Evolutionary conservation across 2,888 invertebrate species (phyloP).

Genomic region (Cyrtodaria siliqua): DNA sequence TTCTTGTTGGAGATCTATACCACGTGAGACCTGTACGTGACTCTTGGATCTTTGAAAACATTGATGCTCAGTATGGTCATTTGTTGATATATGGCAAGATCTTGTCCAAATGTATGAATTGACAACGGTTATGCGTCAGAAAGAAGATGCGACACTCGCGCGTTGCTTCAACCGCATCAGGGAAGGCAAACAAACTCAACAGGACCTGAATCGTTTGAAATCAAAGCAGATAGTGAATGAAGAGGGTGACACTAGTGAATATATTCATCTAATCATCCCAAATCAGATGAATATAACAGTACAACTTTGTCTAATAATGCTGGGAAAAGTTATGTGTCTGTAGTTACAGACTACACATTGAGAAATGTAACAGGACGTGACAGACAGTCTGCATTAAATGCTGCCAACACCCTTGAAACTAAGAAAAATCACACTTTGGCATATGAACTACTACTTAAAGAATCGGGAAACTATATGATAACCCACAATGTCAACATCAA

Average conservation of each 20-base stretch:
- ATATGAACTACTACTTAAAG: slow-evolving; percentile 7
- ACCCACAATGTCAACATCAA: slow-evolving; percentile 15
- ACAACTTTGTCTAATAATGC: neutral
- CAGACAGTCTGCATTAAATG: neutral
- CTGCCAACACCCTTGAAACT: slow-evolving; percentile 3
- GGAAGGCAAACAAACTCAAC: slow-evolving; percentile 21
- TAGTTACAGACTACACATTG: slow-evolving; percentile 4
- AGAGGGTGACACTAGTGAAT: slow-evolving; percentile 1
- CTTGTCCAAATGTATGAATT: slow-evolving; percentile 15
- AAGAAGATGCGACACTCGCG: slow-evolving; percentile 22
- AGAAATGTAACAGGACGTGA: slow-evolving; percentile 8
- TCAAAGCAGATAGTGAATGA: neutral
- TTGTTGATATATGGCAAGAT: slow-evolving; percentile 3
- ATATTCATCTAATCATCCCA: slow-evolving; percentile 11
- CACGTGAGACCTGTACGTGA: slow-evolving; percentile 9
- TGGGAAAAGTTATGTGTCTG: slow-evolving; percentile 8
- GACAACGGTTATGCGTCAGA: slow-evolving; percentile 29
- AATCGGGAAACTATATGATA: slow-evolving; percentile 19
- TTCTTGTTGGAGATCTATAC: slow-evolving; percentile 2
- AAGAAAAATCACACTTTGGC: slow-evolving; percentile 15
- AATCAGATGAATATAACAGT: slow-evolving; percentile 21
- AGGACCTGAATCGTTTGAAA: slow-evolving; percentile 1
- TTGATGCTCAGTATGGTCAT: slow-evolving; percentile 9
- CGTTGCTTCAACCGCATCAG: slow-evolving; percentile 20
- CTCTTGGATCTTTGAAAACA: slow-evolving; percentile 14